These are phyloP conservation scores for Deilephila porcellus DNA, from an alignment of 2,888 invertebrate genomes.

Conservation along the genomic window DNA sequence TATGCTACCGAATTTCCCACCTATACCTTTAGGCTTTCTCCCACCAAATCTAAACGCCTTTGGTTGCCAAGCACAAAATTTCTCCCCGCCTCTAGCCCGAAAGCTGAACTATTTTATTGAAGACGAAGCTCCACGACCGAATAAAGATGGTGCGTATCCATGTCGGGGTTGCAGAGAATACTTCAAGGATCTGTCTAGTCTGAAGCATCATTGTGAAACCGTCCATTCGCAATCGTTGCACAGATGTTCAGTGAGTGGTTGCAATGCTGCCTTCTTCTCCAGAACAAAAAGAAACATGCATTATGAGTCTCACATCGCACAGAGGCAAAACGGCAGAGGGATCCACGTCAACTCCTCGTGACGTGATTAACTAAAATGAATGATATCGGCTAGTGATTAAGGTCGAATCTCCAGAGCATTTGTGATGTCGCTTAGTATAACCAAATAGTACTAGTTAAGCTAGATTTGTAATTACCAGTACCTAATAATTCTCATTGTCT, in stretches of 20 bases:
- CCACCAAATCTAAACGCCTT: slow-evolving; percentile 76
- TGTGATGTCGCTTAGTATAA: slow-evolving; percentile 76
- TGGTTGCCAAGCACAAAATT: slow-evolving; percentile 69
- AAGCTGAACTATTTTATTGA: slow-evolving; percentile 86
- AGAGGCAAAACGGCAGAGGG: slow-evolving; percentile 68
- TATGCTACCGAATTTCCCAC: slow-evolving; percentile 79
- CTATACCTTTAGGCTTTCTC: slow-evolving; percentile 74
- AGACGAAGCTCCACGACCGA: slow-evolving; percentile 87
- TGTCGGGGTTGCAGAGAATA: slow-evolving; percentile 89
- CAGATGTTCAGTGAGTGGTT: slow-evolving; percentile 90
- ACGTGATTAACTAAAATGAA: slow-evolving; percentile 50
- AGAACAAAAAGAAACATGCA: slow-evolving; percentile 91
- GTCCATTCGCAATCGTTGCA: slow-evolving; percentile 88
- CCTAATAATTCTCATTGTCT: slow-evolving; percentile 59
- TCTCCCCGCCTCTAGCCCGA: slow-evolving; percentile 64
- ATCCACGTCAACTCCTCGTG: slow-evolving; percentile 66
- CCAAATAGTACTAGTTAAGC: slow-evolving; percentile 63
- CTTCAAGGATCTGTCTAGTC: slow-evolving; percentile 85
- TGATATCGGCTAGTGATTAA: slow-evolving; percentile 36
- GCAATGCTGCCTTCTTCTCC: slow-evolving; percentile 91
- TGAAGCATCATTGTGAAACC: slow-evolving; percentile 90
- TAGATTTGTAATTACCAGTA: slow-evolving; percentile 58
- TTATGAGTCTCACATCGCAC: slow-evolving; percentile 86
- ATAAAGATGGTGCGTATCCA: slow-evolving; percentile 87
- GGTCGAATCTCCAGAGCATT: slow-evolving; percentile 67